A percentile compares a stretch with the other conserved stretches of the same genome.
phyloP scores from a whole-genome alignment of 1,140 invertebrate species.

The Eupeodes corollae region DNA sequence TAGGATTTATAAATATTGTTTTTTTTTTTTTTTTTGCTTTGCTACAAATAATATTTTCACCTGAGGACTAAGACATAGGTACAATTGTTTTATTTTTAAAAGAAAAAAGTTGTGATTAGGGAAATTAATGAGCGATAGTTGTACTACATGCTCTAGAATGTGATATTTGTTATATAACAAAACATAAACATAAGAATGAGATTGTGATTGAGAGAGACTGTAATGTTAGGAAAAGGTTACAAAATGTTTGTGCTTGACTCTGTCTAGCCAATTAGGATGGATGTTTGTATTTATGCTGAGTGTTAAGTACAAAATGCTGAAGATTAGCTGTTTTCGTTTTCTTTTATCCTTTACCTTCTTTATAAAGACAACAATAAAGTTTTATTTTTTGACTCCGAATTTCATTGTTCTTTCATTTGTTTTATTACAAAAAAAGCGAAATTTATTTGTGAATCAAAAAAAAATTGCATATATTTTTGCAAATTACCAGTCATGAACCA shows the following conservation, averaged over 20 bases:
- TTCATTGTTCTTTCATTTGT: not conserved
- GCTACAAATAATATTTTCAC: too few relatives aligned
- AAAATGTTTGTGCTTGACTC: not conserved
- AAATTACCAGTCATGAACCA: slow-evolving; percentile 38
- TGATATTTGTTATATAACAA: too few relatives aligned
- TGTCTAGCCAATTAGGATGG: not conserved
- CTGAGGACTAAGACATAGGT: too few relatives aligned
- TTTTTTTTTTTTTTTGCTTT: slow-evolving; percentile 11
- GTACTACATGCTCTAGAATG: too few relatives aligned
- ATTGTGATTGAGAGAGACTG: too few relatives aligned
- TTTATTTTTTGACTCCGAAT: not conserved
- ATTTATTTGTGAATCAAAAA: slow-evolving; percentile 7
- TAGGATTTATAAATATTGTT: slow-evolving; percentile 13
- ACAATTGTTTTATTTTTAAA: not conserved
- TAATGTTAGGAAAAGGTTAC: not conserved
- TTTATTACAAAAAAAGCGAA: slow-evolving; percentile 8
- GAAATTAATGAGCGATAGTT: too few relatives aligned
- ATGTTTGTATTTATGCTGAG: not conserved
- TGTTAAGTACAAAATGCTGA: too few relatives aligned
- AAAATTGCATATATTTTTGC: not conserved
- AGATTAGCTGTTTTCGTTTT: too few relatives aligned
- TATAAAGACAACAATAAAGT: not conserved
- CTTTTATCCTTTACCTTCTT: not conserved
- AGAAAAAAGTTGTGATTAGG: not conserved
- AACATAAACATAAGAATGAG: not conserved